Base-by-base conservation (phyloP, 2,888 invertebrate species). In the Scaptomyza reducta region DNA sequence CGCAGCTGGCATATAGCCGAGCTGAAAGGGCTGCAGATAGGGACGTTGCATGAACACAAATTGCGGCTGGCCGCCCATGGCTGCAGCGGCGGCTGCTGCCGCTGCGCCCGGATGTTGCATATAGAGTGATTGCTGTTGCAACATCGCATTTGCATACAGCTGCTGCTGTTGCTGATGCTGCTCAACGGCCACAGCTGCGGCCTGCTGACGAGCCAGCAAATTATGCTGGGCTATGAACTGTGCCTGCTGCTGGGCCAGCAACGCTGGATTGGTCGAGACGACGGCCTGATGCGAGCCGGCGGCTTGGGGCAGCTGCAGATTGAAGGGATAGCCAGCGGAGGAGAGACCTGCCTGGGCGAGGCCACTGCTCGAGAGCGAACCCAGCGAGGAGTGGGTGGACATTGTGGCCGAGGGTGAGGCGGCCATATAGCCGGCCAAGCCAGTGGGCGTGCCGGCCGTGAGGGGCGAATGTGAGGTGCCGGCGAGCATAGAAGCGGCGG, bases 161-260 rank as follows among this genome's bases (percentile, higher is more conserved):
- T 89, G 87, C 27, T 84, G 85, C 47, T 90, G 90, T 22, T 50
- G 50, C 35, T 88, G 87, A 73, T 70, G 50, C 35, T 88, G 87
- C 74, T 70, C 91, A 0, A 90, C 92, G 14, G 90, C 91, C 46
- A 94, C 93, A 6, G 92, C 92, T 79, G 94, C 94, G 86, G 94
- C 95, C 89, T 94, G 94, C 79, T 95, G 95, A 4, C 94, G 93
- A 50, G 94, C 94, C 63, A 95, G 90, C 46, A 95, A 92, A 91
- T 93, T 95, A 89, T 95, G 95, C 88, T 95, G 95, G 54, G 95
- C 95, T 89, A 95, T 95, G 72, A 93, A 92, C 88, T 93, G 93
- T 2, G 93, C 93, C 79, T 93, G 93, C 74, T 93, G 93, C 77
- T 93, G 93, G 7, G 93, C 93, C 60, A 93, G 89, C 42, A 93